A percentile compares a stretch with the other conserved stretches of the same genome.
Conservation (phyloP, 2,113 vertebrate species). For the Brachionichthys hirsutus region DNA sequence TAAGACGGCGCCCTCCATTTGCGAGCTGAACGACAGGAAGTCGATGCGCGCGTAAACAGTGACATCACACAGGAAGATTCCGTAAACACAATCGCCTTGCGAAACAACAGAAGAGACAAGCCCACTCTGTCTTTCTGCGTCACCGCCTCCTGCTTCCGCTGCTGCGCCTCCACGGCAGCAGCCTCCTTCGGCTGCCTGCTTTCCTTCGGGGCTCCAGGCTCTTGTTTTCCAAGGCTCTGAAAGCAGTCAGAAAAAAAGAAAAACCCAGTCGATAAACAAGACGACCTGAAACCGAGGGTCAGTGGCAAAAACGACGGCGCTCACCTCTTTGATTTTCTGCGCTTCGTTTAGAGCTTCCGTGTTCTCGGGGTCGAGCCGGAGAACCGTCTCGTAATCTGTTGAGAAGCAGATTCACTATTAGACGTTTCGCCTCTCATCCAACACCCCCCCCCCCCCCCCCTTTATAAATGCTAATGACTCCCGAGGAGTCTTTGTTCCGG, state of each 20-base stretch:
- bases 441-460: no score
- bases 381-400: constrained; percentile 89
- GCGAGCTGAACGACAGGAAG: no score
- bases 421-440: no score
- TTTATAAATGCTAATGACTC: no score
- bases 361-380: constrained; percentile 86
- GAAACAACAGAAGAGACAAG: no score
- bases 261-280: no score
- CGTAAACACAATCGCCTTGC: no score
- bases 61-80: no score
- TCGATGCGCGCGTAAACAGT: no score
- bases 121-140: constrained; percentile 90
- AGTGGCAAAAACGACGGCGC: neutral
- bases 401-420: neutral
- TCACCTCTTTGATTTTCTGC: constrained; percentile 85
- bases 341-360: constrained; percentile 87
- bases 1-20: no score
- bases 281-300: no score
- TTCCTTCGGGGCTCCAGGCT: neutral
- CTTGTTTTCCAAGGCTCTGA: constrained; percentile 43
- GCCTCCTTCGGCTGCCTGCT: constrained; percentile 28
- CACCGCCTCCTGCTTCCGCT: constrained; percentile 86
- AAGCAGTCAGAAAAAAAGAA: neutral
- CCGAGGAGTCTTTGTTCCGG: no score
- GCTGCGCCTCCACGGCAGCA: constrained; percentile 70